Conservation (phyloP, 2,797 vertebrate genomes). For the Malurus leucopterus region DNA sequence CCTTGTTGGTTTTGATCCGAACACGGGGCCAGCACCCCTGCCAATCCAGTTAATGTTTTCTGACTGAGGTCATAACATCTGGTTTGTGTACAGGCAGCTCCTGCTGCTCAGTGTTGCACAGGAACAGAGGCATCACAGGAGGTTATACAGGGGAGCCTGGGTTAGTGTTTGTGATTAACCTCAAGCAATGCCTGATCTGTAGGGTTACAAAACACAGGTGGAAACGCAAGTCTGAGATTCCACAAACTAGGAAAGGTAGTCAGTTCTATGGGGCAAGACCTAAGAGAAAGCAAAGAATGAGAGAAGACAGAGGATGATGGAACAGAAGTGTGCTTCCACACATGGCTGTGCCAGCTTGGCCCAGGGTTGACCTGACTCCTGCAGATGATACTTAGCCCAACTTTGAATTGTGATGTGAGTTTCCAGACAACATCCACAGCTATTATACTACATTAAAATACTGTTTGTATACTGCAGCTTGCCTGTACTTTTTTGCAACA, state of each 20-base stretch:
- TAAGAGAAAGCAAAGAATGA: background rate
- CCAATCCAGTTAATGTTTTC: background rate
- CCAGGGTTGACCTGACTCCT: background rate
- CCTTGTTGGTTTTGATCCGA: background rate
- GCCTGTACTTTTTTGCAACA: background rate
- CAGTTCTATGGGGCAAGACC: background rate
- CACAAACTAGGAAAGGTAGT: background rate
- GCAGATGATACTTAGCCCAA: background rate
- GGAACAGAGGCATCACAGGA: background rate
- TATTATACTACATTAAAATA: background rate
- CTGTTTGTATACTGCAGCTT: background rate
- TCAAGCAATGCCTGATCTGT: background rate
- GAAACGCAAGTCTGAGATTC: background rate
- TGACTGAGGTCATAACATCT: background rate
- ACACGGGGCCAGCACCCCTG: background rate
- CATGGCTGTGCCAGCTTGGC: background rate
- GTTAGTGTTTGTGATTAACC: background rate
- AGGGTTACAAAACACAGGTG: background rate
- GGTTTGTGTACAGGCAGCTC: background rate
- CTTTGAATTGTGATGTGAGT: no score
- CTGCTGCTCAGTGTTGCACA: background rate
- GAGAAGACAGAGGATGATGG: background rate
- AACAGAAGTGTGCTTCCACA: background rate
- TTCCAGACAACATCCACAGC: background rate
- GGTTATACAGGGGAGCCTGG: fast-evolving